phyloP scores from a whole-genome alignment of 2,113 vertebrate species.

The Tautogolabrus adspersus region DNA sequence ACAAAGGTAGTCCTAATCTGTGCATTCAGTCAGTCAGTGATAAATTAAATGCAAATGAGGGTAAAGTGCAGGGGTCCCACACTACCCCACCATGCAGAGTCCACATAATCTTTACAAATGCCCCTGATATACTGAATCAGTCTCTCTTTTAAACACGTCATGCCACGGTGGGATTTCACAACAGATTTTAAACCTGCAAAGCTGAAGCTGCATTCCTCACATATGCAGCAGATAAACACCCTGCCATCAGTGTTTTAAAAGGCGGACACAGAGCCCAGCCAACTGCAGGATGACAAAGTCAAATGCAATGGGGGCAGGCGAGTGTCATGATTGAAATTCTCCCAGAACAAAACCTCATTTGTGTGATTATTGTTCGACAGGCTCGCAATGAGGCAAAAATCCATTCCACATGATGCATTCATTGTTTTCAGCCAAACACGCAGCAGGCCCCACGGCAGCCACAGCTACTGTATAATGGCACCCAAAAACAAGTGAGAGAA shows the following conservation, averaged over 20 bases:
- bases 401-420: constrained; percentile 80
- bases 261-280: constrained; percentile 19
- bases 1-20: too few relatives aligned
- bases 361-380: constrained; percentile 71
- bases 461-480: constrained; percentile 47
- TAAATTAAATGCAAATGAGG: not conserved
- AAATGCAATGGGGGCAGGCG: constrained; percentile 35
- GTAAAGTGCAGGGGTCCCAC: not conserved
- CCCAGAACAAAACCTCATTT: constrained; percentile 74
- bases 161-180: constrained; percentile 5
- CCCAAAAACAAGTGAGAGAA: constrained; percentile 15
- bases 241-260: constrained; percentile 12
- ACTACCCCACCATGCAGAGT: not conserved
- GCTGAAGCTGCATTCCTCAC: constrained; percentile 22
- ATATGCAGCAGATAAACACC: constrained; percentile 21
- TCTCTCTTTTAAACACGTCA: not conserved
- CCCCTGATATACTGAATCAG: constrained; percentile 1
- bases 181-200: constrained; percentile 7
- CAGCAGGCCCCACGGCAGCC: constrained; percentile 50
- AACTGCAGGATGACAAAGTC: constrained; percentile 63
- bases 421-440: constrained; percentile 69
- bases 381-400: constrained; percentile 69
- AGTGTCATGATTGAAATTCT: constrained; percentile 70
- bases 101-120: not conserved
- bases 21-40: too few relatives aligned